A percentile compares a stretch with the other conserved stretches of the same genome.
Conservation (phyloP, 2,113 vertebrate genomes). For the Toxotes jaculatrix region DNA sequence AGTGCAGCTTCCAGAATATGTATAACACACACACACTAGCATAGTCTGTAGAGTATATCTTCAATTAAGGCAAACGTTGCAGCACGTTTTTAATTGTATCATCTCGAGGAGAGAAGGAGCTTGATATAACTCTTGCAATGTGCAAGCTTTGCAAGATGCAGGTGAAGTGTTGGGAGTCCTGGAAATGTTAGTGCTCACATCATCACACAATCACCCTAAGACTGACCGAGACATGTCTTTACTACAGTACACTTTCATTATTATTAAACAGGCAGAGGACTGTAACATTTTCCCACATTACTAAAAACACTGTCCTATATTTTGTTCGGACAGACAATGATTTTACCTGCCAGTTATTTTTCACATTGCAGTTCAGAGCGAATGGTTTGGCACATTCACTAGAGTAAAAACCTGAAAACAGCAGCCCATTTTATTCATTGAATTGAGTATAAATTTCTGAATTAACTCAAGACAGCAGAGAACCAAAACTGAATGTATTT, state of each 20-base stretch:
- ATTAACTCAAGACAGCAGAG: neutral
- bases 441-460: neutral
- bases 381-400: neutral
- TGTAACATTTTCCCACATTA: no score
- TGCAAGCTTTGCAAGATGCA: neutral
- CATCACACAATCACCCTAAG: neutral
- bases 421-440: neutral
- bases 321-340: no score
- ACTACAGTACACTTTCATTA: no score
- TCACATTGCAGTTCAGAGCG: no score
- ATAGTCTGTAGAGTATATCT: neutral
- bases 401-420: neutral
- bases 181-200: neutral
- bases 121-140: neutral
- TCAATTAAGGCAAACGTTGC: neutral
- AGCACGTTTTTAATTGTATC: neutral
- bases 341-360: no score
- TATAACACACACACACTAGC: no score
- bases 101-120: neutral
- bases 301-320: no score
- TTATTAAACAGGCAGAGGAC: no score
- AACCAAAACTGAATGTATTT: neutral
- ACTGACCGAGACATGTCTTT: neutral
- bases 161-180: neutral
- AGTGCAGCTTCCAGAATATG: no score